Evolutionary conservation across 2,797 vertebrate species (phyloP).

Genomic region (Eulemur albifrons): DNA sequence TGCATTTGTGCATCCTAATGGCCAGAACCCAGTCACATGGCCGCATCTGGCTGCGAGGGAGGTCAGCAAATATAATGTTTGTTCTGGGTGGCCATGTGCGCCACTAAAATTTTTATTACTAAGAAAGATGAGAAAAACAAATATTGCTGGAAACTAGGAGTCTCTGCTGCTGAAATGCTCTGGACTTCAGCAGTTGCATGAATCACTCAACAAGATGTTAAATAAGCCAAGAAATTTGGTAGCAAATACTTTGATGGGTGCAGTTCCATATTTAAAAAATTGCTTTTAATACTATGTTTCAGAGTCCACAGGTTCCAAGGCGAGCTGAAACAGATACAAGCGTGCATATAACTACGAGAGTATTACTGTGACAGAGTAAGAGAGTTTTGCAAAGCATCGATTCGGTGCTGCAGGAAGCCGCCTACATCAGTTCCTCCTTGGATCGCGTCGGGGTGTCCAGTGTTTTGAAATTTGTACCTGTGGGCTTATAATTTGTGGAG

Average conservation of each 20-base stretch:
- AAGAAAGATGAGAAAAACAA: constrained; percentile 35
- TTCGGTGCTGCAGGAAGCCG: neutral
- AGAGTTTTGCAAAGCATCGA: neutral
- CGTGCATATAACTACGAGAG: neutral
- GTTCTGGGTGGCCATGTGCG: neutral
- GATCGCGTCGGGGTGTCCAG: neutral
- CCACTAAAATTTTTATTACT: neutral
- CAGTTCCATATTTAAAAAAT: neutral
- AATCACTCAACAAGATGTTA: neutral
- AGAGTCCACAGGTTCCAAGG: neutral
- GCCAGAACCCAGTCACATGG: neutral
- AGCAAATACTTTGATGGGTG: neutral
- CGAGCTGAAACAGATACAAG: neutral
- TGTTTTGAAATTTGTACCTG: neutral
- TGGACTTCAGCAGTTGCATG: neutral
- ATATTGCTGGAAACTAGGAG: neutral
- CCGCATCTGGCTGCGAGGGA: neutral
- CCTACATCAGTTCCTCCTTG: neutral
- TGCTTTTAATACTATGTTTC: neutral
- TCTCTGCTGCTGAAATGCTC: neutral
- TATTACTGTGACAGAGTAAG: neutral
- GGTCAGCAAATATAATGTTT: neutral
- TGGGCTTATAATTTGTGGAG: neutral
- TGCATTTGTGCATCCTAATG: neutral
- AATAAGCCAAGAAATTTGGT: neutral